Conservation (phyloP, 2,888 invertebrate species). For the Dendrolimus pini region DNA sequence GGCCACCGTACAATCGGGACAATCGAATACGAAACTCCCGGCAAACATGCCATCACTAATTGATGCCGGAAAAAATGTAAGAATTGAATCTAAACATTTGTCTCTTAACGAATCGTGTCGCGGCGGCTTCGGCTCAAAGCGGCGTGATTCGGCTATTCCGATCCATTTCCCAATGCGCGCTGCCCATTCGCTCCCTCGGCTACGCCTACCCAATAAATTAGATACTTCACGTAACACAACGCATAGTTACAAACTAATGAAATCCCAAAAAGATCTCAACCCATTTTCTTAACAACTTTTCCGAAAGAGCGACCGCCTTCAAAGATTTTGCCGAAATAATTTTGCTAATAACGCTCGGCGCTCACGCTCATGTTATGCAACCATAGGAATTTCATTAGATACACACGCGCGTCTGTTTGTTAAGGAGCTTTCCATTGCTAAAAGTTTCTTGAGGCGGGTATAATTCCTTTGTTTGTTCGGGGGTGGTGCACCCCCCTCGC, state of each 20-base stretch:
- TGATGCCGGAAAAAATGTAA: conserved; percentile 49
- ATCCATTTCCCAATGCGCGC: conserved; percentile 66
- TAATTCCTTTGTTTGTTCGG: conserved; percentile 76
- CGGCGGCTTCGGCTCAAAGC: conserved; percentile 65
- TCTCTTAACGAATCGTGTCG: conserved; percentile 75
- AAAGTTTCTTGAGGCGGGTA: conserved; percentile 78
- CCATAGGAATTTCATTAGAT: conserved; percentile 78
- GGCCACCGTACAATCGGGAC: conserved; percentile 52
- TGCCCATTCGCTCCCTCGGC: conserved; percentile 72
- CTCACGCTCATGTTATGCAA: conserved; percentile 69
- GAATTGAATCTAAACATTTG: conserved; percentile 76
- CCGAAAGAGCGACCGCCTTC: conserved; percentile 74
- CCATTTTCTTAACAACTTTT: conserved; percentile 77
- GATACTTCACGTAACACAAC: conserved; percentile 65
- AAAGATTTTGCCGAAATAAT: conserved; percentile 75
- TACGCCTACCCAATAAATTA: conserved; percentile 76
- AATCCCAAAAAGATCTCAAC: conserved; percentile 73
- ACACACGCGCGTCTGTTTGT: conserved; percentile 77
- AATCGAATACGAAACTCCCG: conserved; percentile 48
- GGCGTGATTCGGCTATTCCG: conserved; percentile 70
- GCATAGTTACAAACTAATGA: conserved; percentile 76
- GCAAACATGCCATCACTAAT: conserved; percentile 69
- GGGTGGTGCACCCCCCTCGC: conserved; percentile 63
- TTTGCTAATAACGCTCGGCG: conserved; percentile 70
- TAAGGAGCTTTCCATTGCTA: conserved; percentile 78